Evolutionary conservation across 1,140 invertebrate genomes (phyloP).

Genomic region (Coenobita brevimanus): DNA sequence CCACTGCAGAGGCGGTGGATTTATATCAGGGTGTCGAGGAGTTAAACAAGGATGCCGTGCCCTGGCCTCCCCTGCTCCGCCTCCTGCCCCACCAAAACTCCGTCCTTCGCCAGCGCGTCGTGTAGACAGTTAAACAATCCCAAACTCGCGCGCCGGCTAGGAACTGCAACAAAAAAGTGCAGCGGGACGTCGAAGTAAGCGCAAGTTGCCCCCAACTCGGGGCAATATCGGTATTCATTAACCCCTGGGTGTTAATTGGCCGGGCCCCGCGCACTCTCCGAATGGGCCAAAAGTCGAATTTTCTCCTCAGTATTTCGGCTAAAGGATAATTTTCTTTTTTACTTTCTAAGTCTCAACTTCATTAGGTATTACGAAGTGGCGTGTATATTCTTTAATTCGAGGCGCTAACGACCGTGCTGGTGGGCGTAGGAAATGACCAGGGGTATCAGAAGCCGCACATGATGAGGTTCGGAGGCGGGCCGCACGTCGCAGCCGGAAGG

Average conservation of each 20-base stretch:
- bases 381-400: constrained; percentile 43
- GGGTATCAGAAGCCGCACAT: neutral
- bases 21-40: too few species aligned
- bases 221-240: constrained; percentile 66
- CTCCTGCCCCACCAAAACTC: neutral
- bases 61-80: neutral
- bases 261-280: constrained; percentile 27
- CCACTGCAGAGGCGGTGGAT: too few species aligned
- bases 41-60: too few species aligned
- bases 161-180: constrained; percentile 54
- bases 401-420: neutral
- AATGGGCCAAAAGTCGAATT: constrained; percentile 42
- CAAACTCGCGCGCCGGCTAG: constrained; percentile 48
- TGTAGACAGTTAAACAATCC: constrained; percentile 59
- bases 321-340: constrained; percentile 23
- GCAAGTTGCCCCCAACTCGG: constrained; percentile 60
- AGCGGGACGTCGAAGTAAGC: constrained; percentile 61
- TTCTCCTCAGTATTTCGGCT: constrained; percentile 15
- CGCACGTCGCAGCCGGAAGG: constrained; percentile 35
- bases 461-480: constrained; percentile 44
- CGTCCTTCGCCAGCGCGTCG: constrained; percentile 29
- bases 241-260: constrained; percentile 58
- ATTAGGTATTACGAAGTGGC: constrained; percentile 15
- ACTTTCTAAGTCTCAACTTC: constrained; percentile 34
- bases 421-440: constrained; percentile 14